Conservation (phyloP, 1,140 invertebrate species). For the Sitobion miscanthi region DNA sequence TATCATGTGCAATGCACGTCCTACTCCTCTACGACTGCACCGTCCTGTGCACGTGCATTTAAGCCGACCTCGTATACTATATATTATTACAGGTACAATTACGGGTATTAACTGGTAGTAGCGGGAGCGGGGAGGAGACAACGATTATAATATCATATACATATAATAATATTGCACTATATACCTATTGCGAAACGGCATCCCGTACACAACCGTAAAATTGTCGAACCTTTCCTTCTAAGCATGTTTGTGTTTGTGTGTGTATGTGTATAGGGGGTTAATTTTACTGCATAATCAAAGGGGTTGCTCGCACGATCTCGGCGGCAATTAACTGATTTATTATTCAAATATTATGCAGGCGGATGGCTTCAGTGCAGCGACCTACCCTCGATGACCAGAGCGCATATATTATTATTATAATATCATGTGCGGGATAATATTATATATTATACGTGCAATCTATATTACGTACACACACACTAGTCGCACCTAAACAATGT, state of each 20-base stretch:
- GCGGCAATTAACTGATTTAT: slow-evolving; percentile 45
- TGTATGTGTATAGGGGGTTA: neutral
- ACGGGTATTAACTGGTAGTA: neutral
- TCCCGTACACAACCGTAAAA: neutral
- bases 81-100: neutral
- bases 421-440: neutral
- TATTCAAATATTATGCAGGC: slow-evolving; percentile 39
- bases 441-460: neutral
- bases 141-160: neutral
- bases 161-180: neutral
- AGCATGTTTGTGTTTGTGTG: neutral
- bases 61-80: neutral
- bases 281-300: slow-evolving; percentile 42
- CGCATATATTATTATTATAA: neutral
- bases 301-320: neutral
- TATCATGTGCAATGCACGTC: neutral
- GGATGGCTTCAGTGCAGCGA: neutral
- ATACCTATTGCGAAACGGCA: neutral
- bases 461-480: neutral
- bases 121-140: neutral
- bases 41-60: neutral
- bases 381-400: neutral
- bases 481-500: neutral
- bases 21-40: neutral
- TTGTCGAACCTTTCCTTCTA: neutral